Evolutionary conservation across 1,140 invertebrate genomes (phyloP), one percentile per base, ranked within the genome.

Genomic region (Drosophila funebris): DNA sequence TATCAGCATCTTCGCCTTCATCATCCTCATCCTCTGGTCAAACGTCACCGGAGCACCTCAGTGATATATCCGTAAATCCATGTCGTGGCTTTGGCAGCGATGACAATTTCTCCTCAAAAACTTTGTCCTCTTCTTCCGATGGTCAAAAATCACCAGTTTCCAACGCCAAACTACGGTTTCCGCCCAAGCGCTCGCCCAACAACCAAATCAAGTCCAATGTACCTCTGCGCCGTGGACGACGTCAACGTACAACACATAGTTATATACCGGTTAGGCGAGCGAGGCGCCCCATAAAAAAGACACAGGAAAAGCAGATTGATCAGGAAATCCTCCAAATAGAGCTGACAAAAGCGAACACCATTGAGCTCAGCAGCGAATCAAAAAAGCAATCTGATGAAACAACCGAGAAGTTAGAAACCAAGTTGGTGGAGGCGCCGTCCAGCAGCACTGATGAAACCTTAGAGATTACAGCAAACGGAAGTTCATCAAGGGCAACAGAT

Each of bases 51-150:
- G 64, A 69, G 9, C 63, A 63, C 3, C 60, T 72, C 1, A 83
- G 79, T 43, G 79, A 83, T 9, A n/a, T 87, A 18, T 87, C 82
- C 0, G 83, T 87, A 0, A 73, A 44, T 37, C 71, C 74, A 1
- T 88, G 74, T 39, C 58, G 9, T 24, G 82, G 82, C 24, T 87
- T 87, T 4, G 78, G 48, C 11, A 73, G 52, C 44, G 78, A 87
- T 39, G 39, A 46, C 41, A 50, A 39, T 41, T 72, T 58, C 0
- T 46, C 64, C 5, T 63, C 80, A 22, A 8, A 11, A 8, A 46
- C 67, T 4, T 48, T 39, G 5, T 68, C 62, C 11, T 68, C 66
- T 5, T 0, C 8, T 1, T 9, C 24, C 37, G n/a, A 22, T 13
- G 14, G 18, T 16, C 6, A 29, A 4, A 9, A 39, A 3, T 7